A percentile compares a stretch with the other conserved stretches of the same genome.
These are phyloP conservation scores for Xiphorhynchus erythropygius DNA, from an alignment of 2,797 vertebrate species.

Conservation along the genomic window DNA sequence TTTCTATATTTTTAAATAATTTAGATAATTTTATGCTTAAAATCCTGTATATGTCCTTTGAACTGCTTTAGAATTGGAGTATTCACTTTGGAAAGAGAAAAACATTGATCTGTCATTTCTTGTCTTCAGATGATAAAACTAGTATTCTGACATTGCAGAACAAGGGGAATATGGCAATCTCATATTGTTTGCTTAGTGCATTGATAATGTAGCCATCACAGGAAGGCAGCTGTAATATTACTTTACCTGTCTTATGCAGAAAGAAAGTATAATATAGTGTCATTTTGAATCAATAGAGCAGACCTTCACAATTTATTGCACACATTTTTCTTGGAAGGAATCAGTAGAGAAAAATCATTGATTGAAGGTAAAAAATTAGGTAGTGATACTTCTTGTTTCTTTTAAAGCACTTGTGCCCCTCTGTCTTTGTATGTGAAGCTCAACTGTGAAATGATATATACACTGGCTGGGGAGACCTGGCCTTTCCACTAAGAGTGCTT, in stretches of 20 bases:
- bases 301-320: neutral
- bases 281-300: neutral
- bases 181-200: neutral
- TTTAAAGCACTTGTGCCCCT: neutral
- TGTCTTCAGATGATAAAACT: neutral
- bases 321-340: neutral
- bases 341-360: neutral
- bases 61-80: neutral
- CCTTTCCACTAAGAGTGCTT: neutral
- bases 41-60: neutral
- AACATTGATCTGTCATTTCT: neutral
- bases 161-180: neutral
- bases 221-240: neutral
- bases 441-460: neutral
- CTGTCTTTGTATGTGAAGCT: neutral
- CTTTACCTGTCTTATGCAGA: neutral
- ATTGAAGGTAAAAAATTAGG: neutral
- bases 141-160: neutral
- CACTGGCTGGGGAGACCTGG: neutral
- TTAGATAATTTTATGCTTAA: neutral
- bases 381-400: neutral
- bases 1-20: neutral
- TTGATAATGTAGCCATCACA: neutral
- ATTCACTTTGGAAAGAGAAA: neutral
- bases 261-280: neutral